A percentile compares a stretch with the other conserved stretches of the same genome.
phyloP scores from a whole-genome alignment of 1,140 invertebrate species.

The Heliconius hewitsoni region DNA sequence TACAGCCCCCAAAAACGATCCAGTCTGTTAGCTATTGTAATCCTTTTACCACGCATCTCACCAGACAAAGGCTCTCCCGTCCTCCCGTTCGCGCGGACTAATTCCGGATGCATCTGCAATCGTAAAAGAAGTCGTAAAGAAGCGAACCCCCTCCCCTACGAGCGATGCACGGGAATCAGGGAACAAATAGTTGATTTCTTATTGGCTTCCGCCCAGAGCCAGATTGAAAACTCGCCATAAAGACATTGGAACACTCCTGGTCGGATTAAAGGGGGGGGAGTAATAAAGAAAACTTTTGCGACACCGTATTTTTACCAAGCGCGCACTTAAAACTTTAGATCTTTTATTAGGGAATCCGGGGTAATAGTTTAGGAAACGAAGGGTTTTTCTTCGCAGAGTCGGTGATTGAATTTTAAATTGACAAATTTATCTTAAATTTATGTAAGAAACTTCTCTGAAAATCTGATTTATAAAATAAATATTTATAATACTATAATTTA shows the following conservation, averaged over 20 bases:
- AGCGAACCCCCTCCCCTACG: constrained; percentile 71
- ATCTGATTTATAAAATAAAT: too few relatives aligned
- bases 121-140: constrained; percentile 81
- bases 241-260: constrained; percentile 79
- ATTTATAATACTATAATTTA: too few relatives aligned
- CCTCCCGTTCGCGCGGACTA: constrained; percentile 56
- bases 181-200: constrained; percentile 81
- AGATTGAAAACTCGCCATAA: constrained; percentile 81
- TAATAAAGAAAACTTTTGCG: constrained; percentile 81
- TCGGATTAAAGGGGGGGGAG: constrained; percentile 78
- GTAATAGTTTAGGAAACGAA: constrained; percentile 68
- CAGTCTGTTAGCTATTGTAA: constrained; percentile 66
- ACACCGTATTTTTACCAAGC: constrained; percentile 79
- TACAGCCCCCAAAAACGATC: constrained; percentile 46
- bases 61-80: constrained; percentile 75
- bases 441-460: too few relatives aligned
- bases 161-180: constrained; percentile 74
- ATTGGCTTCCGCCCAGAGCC: constrained; percentile 78
- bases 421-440: background rate
- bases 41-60: constrained; percentile 76
- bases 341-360: constrained; percentile 69
- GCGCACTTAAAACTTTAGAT: constrained; percentile 73
- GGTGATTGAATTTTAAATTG: background rate
- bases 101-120: constrained; percentile 80
- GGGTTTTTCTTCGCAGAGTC: constrained; percentile 52